Base-by-base conservation (phyloP, 2,797 vertebrate genomes). In the Acanthis flammea region DNA sequence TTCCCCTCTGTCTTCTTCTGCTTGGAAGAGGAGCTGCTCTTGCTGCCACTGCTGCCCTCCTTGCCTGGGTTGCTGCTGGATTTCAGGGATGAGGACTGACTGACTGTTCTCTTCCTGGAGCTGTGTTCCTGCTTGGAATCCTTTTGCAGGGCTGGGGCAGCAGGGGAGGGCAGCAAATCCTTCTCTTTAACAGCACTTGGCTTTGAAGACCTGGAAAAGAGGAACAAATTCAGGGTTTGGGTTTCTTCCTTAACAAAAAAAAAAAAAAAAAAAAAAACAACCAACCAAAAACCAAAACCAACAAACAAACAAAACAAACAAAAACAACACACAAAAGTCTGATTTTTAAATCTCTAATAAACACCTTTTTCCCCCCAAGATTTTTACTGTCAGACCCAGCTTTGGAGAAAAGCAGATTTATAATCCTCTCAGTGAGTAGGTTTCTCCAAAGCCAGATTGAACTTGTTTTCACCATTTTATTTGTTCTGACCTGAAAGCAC, bases 1-100 rank as follows among this genome's bases (percentile, higher is more conserved):
- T 99, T 99, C 91, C 99, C 99, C 80, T 99, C 99, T 5, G 98
- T 98, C 95, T 99, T 99, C 92, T 98, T 98, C 95, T 99, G 99
- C 91, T 99, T 99, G 91, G 99, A 98, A 47, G 98, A 98, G 37
- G 98, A 97, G 74, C 74, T 98, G 97, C 98, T 98, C 97, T 99
- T 99, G 96, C 97, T 97, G 96, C 96, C 74, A 51, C 98, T 98
- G 78, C 98, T 95, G 6, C 98, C 98, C 82, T 99, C 99, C 96
- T 99, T 99, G 90, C 98, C 98, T 28, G 97, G 98, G 90, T 98
- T 98, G 84, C 97, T 98, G 60, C 98, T 98, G 62, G 99, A 98
- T 92, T 99, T 97, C 7, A 99, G 98, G 62, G 98, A 98, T 25
- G 99, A 99, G 0, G 99, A 99, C 85, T 99, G 99, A 96, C 99